Conservation (phyloP, 1,140 invertebrate genomes). For the Galendromus occidentalis region DNA sequence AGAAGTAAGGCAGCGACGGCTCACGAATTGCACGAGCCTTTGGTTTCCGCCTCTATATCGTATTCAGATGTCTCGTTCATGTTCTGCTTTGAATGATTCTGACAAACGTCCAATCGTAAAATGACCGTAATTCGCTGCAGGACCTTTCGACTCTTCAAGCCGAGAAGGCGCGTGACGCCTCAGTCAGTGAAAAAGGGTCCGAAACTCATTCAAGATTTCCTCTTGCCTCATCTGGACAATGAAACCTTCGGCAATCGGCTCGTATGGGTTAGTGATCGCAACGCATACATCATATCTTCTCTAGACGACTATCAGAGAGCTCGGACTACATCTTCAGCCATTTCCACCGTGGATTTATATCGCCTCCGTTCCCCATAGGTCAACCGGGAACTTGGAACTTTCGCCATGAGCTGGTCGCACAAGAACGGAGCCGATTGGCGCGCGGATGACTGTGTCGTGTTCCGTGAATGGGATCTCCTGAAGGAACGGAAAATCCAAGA, state of each 20-base stretch:
- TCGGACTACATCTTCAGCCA: not conserved
- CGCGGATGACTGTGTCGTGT: not conserved
- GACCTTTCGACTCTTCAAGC: not conserved
- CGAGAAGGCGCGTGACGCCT: not conserved
- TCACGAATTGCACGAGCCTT: not conserved
- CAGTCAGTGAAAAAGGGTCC: not conserved
- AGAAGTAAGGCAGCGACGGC: not conserved
- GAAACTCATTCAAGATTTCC: conserved; percentile 8
- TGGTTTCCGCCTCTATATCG: not conserved
- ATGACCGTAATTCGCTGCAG: not conserved
- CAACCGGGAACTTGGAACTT: not conserved
- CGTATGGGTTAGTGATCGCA: not conserved
- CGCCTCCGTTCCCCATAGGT: not conserved
- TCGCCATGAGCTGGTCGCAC: conserved; percentile 8
- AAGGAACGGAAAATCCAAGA: not conserved
- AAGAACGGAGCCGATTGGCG: conserved; percentile 6
- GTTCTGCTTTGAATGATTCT: not conserved
- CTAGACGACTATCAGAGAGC: too few species aligned
- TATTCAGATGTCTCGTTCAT: not conserved
- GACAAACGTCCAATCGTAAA: not conserved
- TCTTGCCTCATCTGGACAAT: conserved; percentile 7
- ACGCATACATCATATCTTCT: too few species aligned
- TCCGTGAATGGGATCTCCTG: conserved; percentile 1
- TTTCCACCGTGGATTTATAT: not conserved
- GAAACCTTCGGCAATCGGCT: conserved; percentile 6